Percentiles rank a stretch among this genome's conserved stretches.
phyloP scores from a whole-genome alignment of 92 coral and sea anemone species.

The Umimayanthus kanabou region DNA sequence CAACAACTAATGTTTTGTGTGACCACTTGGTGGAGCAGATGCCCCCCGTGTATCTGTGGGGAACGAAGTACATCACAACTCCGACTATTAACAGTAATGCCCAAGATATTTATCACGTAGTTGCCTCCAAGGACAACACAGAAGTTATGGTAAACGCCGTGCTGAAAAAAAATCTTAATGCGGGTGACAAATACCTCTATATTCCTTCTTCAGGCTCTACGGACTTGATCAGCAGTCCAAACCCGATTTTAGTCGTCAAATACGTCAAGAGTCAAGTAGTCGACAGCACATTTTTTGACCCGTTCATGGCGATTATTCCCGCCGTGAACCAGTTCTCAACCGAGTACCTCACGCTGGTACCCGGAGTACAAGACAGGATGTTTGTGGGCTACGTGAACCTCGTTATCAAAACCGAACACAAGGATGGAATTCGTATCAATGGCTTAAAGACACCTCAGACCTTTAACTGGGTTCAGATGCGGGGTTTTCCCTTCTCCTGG shows the following conservation, averaged over 20 bases:
- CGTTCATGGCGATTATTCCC: slow-evolving; percentile 79
- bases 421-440: slow-evolving; percentile 49
- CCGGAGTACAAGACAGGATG: slow-evolving; percentile 21
- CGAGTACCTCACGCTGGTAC: slow-evolving; percentile 71
- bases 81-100: slow-evolving; percentile 59
- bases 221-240: slow-evolving; percentile 53
- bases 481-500: slow-evolving; percentile 53
- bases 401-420: slow-evolving; percentile 49
- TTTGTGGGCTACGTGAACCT: slow-evolving; percentile 52
- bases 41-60: slow-evolving; percentile 79
- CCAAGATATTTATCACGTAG: slow-evolving; percentile 71
- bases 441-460: slow-evolving; percentile 27
- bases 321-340: slow-evolving; percentile 67
- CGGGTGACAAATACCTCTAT: slow-evolving; percentile 58
- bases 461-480: slow-evolving; percentile 50
- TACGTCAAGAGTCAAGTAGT: slow-evolving; percentile 56
- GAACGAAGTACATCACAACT: slow-evolving; percentile 70
- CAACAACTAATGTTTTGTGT: slow-evolving; percentile 49
- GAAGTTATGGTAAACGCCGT: slow-evolving; percentile 52
- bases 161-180: slow-evolving; percentile 9
- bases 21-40: slow-evolving; percentile 87
- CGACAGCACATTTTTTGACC: slow-evolving; percentile 46
- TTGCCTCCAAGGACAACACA: slow-evolving; percentile 72
- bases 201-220: slow-evolving; percentile 46
- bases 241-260: slow-evolving; percentile 79